Evolutionary conservation across 2,888 invertebrate genomes (phyloP).

Genomic region (Apeira syringaria): DNA sequence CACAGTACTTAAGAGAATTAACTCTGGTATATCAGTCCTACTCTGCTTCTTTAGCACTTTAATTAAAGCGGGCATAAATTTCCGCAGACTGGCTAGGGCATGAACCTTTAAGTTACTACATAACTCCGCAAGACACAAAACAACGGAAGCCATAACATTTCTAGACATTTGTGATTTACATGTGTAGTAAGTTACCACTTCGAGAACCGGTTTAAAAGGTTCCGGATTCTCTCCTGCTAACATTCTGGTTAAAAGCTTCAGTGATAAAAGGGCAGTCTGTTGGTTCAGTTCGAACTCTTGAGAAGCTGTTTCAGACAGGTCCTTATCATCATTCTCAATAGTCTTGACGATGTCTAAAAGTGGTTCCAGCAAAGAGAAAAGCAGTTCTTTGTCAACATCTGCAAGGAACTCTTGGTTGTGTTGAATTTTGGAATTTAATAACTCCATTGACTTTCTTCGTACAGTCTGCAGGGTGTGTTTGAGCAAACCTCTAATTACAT

Average conservation of each 20-base stretch:
- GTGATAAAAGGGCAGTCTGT: slow-evolving; percentile 91
- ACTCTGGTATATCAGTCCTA: slow-evolving; percentile 82
- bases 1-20: slow-evolving; percentile 88
- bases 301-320: slow-evolving; percentile 48
- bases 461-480: slow-evolving; percentile 88
- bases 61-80: slow-evolving; percentile 90
- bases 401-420: slow-evolving; percentile 85
- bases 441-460: slow-evolving; percentile 91
- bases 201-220: slow-evolving; percentile 88
- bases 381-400: slow-evolving; percentile 71
- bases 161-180: slow-evolving; percentile 76
- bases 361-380: slow-evolving; percentile 85
- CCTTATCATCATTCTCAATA: slow-evolving; percentile 65
- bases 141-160: slow-evolving; percentile 88
- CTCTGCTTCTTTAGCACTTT: slow-evolving; percentile 85
- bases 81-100: slow-evolving; percentile 88
- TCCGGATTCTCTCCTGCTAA: slow-evolving; percentile 87
- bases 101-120: slow-evolving; percentile 90
- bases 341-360: slow-evolving; percentile 84
- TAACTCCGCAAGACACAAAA: slow-evolving; percentile 91
- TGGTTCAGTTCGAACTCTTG: slow-evolving; percentile 88
- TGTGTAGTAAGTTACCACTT: slow-evolving; percentile 86
- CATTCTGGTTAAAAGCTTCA: slow-evolving; percentile 91
- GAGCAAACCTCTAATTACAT: slow-evolving; percentile 89
- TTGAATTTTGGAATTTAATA: slow-evolving; percentile 92